A percentile compares a stretch with the other conserved stretches of the same genome.
phyloP scores from a whole-genome alignment of 2,113 vertebrate genomes.

The Taurulus bubalis region DNA sequence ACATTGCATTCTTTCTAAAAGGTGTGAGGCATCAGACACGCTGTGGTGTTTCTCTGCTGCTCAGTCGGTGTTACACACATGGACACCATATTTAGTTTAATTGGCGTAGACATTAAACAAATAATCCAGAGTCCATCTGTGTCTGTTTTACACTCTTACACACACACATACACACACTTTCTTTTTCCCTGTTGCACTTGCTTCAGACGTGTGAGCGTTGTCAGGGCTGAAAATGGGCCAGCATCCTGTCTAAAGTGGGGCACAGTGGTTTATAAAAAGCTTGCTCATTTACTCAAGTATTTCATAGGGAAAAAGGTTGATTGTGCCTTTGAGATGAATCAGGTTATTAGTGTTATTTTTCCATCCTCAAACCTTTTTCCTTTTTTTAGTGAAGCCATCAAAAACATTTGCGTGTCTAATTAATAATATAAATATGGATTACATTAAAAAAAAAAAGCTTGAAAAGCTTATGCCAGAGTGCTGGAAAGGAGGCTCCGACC shows the following conservation, averaged over 20 bases:
- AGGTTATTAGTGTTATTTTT: not conserved
- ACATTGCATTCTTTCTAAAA: slow-evolving; percentile 18
- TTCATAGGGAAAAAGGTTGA: slow-evolving; percentile 61
- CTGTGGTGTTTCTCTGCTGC: not conserved
- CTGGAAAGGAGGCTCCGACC: too few species aligned
- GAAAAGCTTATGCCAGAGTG: too few species aligned
- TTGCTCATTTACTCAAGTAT: slow-evolving; percentile 51
- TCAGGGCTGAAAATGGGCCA: slow-evolving; percentile 80
- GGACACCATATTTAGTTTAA: not conserved
- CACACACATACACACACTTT: not conserved
- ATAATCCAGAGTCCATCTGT: not conserved
- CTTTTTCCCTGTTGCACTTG: not conserved
- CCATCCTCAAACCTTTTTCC: not conserved
- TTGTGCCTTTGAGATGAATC: slow-evolving; percentile 55
- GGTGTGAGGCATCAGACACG: slow-evolving; percentile 4
- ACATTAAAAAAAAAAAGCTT: too few species aligned
- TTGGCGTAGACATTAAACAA: not conserved
- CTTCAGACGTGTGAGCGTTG: slow-evolving; percentile 43
- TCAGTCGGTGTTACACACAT: not conserved
- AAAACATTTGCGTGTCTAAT: not conserved
- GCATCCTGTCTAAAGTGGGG: slow-evolving; percentile 76
- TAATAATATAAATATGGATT: not conserved
- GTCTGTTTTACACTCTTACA: not conserved
- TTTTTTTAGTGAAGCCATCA: not conserved
- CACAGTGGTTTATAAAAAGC: slow-evolving; percentile 81